Conservation (phyloP, 2,888 invertebrate species). For the Argyresthia goedartella region DNA sequence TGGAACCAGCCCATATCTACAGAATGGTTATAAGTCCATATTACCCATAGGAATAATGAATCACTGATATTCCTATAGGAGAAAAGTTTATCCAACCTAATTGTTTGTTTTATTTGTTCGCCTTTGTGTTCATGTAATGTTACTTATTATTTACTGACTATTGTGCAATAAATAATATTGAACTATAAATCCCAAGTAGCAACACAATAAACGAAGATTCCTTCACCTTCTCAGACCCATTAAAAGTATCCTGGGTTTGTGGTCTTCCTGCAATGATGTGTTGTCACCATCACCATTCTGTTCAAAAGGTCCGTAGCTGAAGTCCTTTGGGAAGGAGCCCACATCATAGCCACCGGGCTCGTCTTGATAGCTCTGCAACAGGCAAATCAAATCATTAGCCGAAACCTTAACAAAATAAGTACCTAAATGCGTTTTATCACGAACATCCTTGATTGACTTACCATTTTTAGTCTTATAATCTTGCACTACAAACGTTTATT, state of each 20-base stretch:
- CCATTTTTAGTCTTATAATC: neutral
- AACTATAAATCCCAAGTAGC: too few relatives aligned
- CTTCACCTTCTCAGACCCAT: constrained; percentile 92
- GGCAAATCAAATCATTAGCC: neutral
- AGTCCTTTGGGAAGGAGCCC: constrained; percentile 89
- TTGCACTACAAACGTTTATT: too few relatives aligned
- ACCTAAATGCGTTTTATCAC: neutral
- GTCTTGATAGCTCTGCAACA: constrained; percentile 65
- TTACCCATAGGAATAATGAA: neutral
- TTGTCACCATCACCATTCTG: constrained; percentile 79
- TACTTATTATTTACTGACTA: too few relatives aligned
- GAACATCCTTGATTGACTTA: neutral
- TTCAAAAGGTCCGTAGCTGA: constrained; percentile 91
- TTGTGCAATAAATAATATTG: too few relatives aligned
- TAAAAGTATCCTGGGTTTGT: constrained; percentile 92
- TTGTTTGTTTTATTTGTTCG: too few relatives aligned
- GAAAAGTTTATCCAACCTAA: too few relatives aligned
- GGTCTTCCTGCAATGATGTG: constrained; percentile 76
- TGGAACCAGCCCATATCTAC: constrained; percentile 90
- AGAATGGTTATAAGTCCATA: neutral
- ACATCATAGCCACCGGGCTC: constrained; percentile 64
- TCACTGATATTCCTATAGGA: too few relatives aligned
- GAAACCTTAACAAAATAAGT: too few relatives aligned
- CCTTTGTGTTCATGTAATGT: too few relatives aligned
- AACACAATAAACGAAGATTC: neutral